A percentile compares a stretch with the other conserved stretches of the same genome.
These are phyloP conservation scores for Ennomos fuscantarius DNA, from an alignment of 2,888 invertebrate species.

Conservation along the genomic window DNA sequence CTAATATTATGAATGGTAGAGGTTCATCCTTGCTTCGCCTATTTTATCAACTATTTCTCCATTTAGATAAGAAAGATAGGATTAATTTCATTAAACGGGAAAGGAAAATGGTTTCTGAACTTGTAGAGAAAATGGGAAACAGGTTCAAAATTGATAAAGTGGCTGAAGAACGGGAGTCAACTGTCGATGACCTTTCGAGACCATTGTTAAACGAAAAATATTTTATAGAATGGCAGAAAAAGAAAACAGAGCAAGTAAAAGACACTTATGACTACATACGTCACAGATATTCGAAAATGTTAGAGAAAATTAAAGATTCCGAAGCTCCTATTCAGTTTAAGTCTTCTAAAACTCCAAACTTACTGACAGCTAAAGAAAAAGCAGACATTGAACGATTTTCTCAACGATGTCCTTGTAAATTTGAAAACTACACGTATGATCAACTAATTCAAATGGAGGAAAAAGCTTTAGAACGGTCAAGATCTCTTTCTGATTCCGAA, in stretches of 20 bases:
- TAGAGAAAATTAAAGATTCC: conserved; percentile 62
- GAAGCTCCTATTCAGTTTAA: conserved; percentile 48
- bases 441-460: conserved; percentile 66
- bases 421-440: conserved; percentile 71
- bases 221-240: conserved; percentile 85
- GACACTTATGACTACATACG: conserved; percentile 70
- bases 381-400: conserved; percentile 69
- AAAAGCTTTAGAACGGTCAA: conserved; percentile 56
- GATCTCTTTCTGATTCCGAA: conserved; percentile 60
- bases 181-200: conserved; percentile 71
- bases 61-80: conserved; percentile 84
- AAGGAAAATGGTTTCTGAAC: conserved; percentile 67
- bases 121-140: conserved; percentile 69
- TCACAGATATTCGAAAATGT: conserved; percentile 71
- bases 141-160: conserved; percentile 69
- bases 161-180: conserved; percentile 58
- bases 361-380: conserved; percentile 52
- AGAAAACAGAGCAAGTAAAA: conserved; percentile 74
- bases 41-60: conserved; percentile 86
- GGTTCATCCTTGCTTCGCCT: conserved; percentile 82
- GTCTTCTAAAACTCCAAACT: conserved; percentile 36
- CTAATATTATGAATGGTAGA: conserved; percentile 77
- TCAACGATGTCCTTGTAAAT: conserved; percentile 63
- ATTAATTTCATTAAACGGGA: conserved; percentile 82
- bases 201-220: conserved; percentile 76